Evolutionary conservation across 2,888 invertebrate genomes (phyloP).

Genomic region (Alloscopus bannaensis): DNA sequence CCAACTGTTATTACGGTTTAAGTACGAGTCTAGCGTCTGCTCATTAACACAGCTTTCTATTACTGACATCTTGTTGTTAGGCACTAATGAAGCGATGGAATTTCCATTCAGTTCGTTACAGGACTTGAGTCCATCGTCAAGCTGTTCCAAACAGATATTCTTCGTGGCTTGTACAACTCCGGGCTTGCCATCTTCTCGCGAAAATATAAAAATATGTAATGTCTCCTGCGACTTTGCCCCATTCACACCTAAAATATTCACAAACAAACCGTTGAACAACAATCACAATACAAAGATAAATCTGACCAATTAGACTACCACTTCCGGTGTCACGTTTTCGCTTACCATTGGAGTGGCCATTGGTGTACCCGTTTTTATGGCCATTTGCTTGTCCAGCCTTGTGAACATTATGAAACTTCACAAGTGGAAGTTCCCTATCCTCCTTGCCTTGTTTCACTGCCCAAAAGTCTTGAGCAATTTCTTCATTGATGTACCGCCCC

Average conservation of each 20-base stretch:
- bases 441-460: slow-evolving; percentile 54
- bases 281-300: background rate
- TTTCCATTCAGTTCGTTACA: background rate
- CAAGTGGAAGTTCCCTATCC: slow-evolving; percentile 53
- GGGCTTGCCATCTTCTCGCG: slow-evolving; percentile 68
- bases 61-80: background rate
- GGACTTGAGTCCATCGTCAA: slow-evolving; percentile 2
- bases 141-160: slow-evolving; percentile 50
- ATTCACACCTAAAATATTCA: slow-evolving; percentile 57
- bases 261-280: no score
- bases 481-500: slow-evolving; percentile 65
- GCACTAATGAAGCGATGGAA: background rate
- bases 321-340: no score
- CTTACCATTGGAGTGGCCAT: background rate
- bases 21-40: slow-evolving; percentile 52
- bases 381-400: slow-evolving; percentile 28
- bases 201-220: slow-evolving; percentile 66
- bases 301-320: background rate
- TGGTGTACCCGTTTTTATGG: background rate
- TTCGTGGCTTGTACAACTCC: slow-evolving; percentile 64
- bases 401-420: slow-evolving; percentile 70
- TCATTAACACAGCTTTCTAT: slow-evolving; percentile 42
- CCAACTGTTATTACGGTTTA: slow-evolving; percentile 59
- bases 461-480: slow-evolving; percentile 69
- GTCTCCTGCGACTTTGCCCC: slow-evolving; percentile 49